Percentiles rank a stretch among this genome's conserved stretches.
These are phyloP conservation scores for Diarsia mendica DNA, from an alignment of 2,888 invertebrate genomes.

Conservation along the genomic window DNA sequence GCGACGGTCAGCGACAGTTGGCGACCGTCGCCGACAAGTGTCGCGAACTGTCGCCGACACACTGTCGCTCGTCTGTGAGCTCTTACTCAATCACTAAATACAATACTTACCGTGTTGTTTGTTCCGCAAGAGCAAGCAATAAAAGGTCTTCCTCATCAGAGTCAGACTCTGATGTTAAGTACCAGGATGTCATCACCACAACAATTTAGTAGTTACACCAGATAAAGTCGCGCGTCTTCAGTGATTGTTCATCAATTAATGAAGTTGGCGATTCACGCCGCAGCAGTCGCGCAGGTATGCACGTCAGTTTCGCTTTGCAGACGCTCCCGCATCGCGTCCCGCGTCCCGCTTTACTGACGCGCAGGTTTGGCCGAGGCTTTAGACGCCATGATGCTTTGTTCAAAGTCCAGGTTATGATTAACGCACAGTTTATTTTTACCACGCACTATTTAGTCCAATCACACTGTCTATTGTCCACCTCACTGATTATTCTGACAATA, in stretches of 20 bases:
- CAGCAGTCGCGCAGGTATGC: slow-evolving; percentile 6
- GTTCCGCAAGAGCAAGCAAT: slow-evolving; percentile 36
- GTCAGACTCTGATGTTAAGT: slow-evolving; percentile 25
- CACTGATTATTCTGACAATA: too few species aligned
- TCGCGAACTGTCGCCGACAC: too few species aligned
- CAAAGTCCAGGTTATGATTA: too few species aligned
- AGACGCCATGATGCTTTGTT: too few species aligned
- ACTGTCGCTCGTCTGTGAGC: neutral
- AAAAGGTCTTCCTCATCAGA: slow-evolving; percentile 34
- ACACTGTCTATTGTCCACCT: too few species aligned
- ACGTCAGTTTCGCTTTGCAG: slow-evolving; percentile 8
- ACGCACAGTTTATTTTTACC: too few species aligned
- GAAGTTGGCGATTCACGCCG: neutral
- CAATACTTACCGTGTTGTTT: slow-evolving; percentile 30
- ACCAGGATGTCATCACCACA: slow-evolving; percentile 17
- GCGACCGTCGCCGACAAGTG: too few species aligned
- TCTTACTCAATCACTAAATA: slow-evolving; percentile 35
- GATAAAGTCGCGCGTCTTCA: slow-evolving; percentile 17
- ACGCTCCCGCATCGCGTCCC: slow-evolving; percentile 1
- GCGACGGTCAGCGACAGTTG: too few species aligned
- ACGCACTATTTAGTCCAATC: too few species aligned
- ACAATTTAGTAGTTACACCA: slow-evolving; percentile 26
- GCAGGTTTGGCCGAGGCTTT: neutral
- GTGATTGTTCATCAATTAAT: slow-evolving; percentile 16
- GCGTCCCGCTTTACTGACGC: slow-evolving; percentile 1